These are phyloP conservation scores for Peromyscus leucopus DNA, from an alignment of 2,113 vertebrate species.

Conservation along the genomic window DNA sequence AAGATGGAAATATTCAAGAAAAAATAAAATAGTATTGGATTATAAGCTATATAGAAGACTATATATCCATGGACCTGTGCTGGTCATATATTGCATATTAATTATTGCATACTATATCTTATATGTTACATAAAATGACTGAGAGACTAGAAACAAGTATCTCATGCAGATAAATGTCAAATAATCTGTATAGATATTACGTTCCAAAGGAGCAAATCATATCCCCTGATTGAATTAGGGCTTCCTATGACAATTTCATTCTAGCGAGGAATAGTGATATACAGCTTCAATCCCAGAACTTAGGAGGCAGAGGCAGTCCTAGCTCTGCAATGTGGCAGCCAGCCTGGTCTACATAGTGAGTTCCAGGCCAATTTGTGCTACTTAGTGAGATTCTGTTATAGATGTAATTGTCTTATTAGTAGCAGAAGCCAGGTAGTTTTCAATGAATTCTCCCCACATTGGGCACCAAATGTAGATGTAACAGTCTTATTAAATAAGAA, in stretches of 20 bases:
- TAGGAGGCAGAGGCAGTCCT: not conserved
- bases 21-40: conserved; percentile 31
- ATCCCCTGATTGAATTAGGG: not conserved
- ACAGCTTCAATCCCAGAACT: not conserved
- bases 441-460: too few relatives aligned
- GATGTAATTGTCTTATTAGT: too few relatives aligned
- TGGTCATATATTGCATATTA: conserved; percentile 7
- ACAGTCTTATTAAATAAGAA: too few relatives aligned
- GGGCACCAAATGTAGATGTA: too few relatives aligned
- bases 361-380: not conserved
- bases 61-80: not conserved
- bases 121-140: conserved; percentile 9
- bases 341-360: not conserved
- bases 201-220: not conserved
- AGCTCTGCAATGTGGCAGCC: not conserved
- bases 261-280: not conserved
- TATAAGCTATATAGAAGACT: conserved; percentile 25
- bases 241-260: not conserved
- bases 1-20: conserved; percentile 20
- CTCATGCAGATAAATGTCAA: conserved; percentile 20
- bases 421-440: too few relatives aligned
- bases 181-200: conserved; percentile 37
- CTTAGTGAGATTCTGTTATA: not conserved
- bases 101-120: not conserved
- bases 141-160: not conserved